phyloP scores from a whole-genome alignment of 1,140 invertebrate species.

The Cylas formicarius region DNA sequence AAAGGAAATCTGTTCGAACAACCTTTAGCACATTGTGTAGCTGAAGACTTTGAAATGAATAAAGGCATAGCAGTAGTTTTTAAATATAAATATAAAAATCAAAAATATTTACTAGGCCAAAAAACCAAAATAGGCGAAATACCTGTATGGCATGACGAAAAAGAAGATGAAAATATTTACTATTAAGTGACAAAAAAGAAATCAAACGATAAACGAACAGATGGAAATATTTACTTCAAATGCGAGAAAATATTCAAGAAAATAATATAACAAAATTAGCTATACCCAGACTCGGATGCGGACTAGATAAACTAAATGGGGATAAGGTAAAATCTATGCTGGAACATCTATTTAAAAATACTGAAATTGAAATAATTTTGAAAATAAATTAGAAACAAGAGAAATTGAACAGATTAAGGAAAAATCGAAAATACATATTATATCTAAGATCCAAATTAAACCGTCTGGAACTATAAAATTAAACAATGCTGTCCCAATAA shows the following conservation, averaged over 20 bases:
- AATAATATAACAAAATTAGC: conserved; percentile 47
- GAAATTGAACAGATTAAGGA: too few relatives aligned
- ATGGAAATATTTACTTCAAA: conserved; percentile 41
- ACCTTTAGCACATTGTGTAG: conserved; percentile 56
- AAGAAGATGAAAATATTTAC: conserved; percentile 52
- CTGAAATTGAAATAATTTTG: conserved; percentile 45
- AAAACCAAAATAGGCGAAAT: conserved; percentile 46
- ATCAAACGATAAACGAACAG: conserved; percentile 44
- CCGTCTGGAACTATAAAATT: not conserved
- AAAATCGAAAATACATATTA: too few relatives aligned
- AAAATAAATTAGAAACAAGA: too few relatives aligned
- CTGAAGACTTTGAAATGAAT: conserved; percentile 54
- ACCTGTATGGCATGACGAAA: conserved; percentile 45
- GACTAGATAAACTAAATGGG: conserved; percentile 57
- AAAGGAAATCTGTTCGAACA: conserved; percentile 50
- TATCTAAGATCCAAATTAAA: conserved; percentile 8
- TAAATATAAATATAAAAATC: conserved; percentile 39
- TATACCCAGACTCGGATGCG: conserved; percentile 58
- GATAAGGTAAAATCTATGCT: conserved; percentile 46
- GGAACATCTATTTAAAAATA: conserved; percentile 45
- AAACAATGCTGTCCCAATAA: too few relatives aligned
- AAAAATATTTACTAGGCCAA: conserved; percentile 40
- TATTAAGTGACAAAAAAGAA: conserved; percentile 49
- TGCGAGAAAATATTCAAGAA: conserved; percentile 42
- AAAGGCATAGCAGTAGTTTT: conserved; percentile 56